phyloP scores from a whole-genome alignment of 2,797 vertebrate species.

The Peromyscus melanophrys region DNA sequence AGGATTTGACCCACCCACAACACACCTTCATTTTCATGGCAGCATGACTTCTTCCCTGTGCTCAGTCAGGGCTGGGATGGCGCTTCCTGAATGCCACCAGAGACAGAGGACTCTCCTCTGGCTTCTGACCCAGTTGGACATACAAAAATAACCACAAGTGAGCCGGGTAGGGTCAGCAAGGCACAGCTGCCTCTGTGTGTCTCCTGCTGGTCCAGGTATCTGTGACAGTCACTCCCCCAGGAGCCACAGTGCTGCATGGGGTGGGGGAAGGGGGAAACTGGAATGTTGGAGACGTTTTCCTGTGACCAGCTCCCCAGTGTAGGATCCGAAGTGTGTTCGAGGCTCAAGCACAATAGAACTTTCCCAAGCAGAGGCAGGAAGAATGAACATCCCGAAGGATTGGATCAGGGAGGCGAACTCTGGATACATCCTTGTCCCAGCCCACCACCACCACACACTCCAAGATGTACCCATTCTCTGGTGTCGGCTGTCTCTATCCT shows the following conservation, averaged over 20 bases:
- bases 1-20: not conserved
- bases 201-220: not conserved
- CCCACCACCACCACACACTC: not conserved
- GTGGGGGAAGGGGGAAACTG: not conserved
- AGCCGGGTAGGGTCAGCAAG: rapidly evolving
- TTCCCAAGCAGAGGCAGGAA: not conserved
- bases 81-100: rapidly evolving
- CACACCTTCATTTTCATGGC: not conserved
- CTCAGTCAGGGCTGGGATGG: rapidly evolving
- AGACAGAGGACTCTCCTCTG: not conserved
- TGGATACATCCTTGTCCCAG: rapidly evolving
- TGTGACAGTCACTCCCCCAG: rapidly evolving
- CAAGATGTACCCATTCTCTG: rapidly evolving
- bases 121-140: not conserved
- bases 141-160: not conserved
- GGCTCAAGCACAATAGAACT: not conserved
- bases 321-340: not conserved
- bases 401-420: rapidly evolving
- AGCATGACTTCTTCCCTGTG: not conserved
- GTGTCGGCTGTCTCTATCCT: rapidly evolving
- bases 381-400: not conserved
- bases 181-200: not conserved
- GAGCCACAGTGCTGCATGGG: rapidly evolving
- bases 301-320: rapidly evolving
- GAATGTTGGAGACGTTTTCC: not conserved